Percentiles rank a stretch among this genome's conserved stretches.
These are phyloP conservation scores for Nomada hirtipes DNA, from an alignment of 2,888 invertebrate genomes.

Conservation along the genomic window DNA sequence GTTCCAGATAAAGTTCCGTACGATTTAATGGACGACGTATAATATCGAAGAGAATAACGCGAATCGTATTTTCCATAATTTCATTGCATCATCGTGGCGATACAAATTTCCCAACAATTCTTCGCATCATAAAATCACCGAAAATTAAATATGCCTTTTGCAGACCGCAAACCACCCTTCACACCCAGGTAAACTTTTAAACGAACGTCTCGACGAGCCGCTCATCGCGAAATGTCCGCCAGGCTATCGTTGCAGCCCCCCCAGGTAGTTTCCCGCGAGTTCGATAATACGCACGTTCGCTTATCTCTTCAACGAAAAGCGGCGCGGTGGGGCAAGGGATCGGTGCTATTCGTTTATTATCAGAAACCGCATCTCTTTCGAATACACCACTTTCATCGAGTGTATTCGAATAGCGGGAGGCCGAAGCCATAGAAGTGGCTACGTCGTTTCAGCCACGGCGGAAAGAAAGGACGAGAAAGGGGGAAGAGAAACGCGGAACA, in stretches of 20 bases:
- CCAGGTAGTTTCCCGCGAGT: slow-evolving; percentile 37
- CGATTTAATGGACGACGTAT: too few relatives aligned
- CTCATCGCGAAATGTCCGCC: slow-evolving; percentile 9
- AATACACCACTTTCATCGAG: slow-evolving; percentile 69
- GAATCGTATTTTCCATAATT: too few relatives aligned
- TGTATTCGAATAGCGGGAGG: slow-evolving; percentile 57
- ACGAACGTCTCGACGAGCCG: neutral
- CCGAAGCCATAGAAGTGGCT: slow-evolving; percentile 37
- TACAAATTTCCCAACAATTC: too few relatives aligned
- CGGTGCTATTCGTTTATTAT: slow-evolving; percentile 75
- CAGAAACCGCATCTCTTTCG: slow-evolving; percentile 70
- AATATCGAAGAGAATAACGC: too few relatives aligned
- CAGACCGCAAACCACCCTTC: neutral
- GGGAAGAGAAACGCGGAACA: slow-evolving; percentile 14
- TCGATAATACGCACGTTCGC: slow-evolving; percentile 66
- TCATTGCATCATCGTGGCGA: too few relatives aligned
- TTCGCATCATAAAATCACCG: too few relatives aligned
- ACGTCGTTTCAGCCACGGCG: slow-evolving; percentile 44
- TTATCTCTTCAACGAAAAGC: slow-evolving; percentile 53
- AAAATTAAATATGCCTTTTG: too few relatives aligned
- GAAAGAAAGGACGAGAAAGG: slow-evolving; percentile 26
- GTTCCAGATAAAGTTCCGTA: too few relatives aligned
- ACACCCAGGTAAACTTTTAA: neutral
- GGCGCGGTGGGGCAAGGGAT: neutral
- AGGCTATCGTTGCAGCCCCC: slow-evolving; percentile 1